Conservation (phyloP, 2,888 invertebrate species). For the Drosophila diplacantha region DNA sequence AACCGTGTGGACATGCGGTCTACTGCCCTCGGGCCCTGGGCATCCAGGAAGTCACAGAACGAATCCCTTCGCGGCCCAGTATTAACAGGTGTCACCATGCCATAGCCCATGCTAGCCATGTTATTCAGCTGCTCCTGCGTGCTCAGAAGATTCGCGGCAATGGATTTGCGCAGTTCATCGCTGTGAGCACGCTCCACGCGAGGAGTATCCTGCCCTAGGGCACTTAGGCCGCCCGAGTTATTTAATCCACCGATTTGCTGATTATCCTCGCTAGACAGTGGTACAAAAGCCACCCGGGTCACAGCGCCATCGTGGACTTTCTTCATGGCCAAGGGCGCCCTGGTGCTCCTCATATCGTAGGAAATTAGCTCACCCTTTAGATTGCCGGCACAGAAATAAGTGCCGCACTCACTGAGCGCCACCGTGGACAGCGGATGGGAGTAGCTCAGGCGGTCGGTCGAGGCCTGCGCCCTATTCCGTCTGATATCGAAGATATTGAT, state of each 20-base stretch:
- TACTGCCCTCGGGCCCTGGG: constrained; percentile 39
- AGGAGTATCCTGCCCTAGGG: constrained; percentile 20
- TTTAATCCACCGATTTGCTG: constrained; percentile 56
- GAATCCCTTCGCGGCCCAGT: constrained; percentile 68
- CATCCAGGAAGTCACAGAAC: constrained; percentile 75
- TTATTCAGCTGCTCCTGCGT: constrained; percentile 31
- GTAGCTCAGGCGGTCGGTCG: constrained; percentile 58
- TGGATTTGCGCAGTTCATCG: constrained; percentile 61
- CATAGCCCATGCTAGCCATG: constrained; percentile 23
- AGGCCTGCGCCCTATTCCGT: constrained; percentile 65
- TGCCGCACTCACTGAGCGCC: constrained; percentile 75
- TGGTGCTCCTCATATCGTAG: constrained; percentile 75
- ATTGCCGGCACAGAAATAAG: constrained; percentile 75
- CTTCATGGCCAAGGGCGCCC: constrained; percentile 61
- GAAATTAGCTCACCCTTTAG: constrained; percentile 76
- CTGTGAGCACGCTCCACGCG: constrained; percentile 39
- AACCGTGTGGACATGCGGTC: constrained; percentile 69
- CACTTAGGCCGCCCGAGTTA: constrained; percentile 45
- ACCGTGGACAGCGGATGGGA: constrained; percentile 75
- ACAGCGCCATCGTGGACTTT: constrained; percentile 72
- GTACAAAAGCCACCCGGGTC: constrained; percentile 73
- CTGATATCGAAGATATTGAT: constrained; percentile 77
- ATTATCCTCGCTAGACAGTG: constrained; percentile 55
- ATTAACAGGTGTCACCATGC: constrained; percentile 33
- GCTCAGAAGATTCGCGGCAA: constrained; percentile 43